Evolutionary conservation across 1,140 invertebrate species (phyloP), one percentile per base, ranked within the genome.

Genomic region (Lasioglossum baleicum): DNA sequence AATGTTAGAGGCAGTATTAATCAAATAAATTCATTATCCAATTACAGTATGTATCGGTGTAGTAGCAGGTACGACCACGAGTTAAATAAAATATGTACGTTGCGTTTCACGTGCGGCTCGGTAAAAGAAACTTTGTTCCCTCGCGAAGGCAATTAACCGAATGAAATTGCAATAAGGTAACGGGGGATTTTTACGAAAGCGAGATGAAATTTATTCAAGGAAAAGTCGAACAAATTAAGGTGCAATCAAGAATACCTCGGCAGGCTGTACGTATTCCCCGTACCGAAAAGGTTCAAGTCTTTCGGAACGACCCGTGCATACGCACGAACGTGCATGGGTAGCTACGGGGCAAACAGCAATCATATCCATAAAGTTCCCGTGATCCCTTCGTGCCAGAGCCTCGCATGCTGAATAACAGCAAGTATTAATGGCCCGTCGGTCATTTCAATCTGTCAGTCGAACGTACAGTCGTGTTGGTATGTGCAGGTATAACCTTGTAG

Each of bases 391-490:
- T 78, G 83, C 73, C 61, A 61, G 44, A 20, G 60, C 65, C 60
- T 81, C 51, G 82, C 82, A 85, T 84, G 82, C 71, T 65, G 66
- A 81, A 77, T 85, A 85, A 81, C 81, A 83, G 61, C 73, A 60
- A 84, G 69, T 85, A 84, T 85, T 85, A 85, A 73, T 58, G 67
- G 67, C 42, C 40, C 53, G 69, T 76, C 74, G 73, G 35, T 85
- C 74, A 71, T 81, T 85, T 72, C 66, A 63, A 77, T 60, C 77
- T 61, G 66, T 80, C 72, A 65, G 73, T 70, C 64, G 69, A 84
- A 67, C 40, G 44, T 26, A 42, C 20, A 22, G 53, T 75, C 77
- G 53, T 80, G n/a, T 51, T 60, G 60, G 71, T 44, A 56, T 53
- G 48, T 26, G 53, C 63, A 60, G 71, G 71, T 75, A 26, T 26